These are phyloP conservation scores for Muntiacus reevesi DNA, from an alignment of 2,113 vertebrate genomes.

Conservation along the genomic window DNA sequence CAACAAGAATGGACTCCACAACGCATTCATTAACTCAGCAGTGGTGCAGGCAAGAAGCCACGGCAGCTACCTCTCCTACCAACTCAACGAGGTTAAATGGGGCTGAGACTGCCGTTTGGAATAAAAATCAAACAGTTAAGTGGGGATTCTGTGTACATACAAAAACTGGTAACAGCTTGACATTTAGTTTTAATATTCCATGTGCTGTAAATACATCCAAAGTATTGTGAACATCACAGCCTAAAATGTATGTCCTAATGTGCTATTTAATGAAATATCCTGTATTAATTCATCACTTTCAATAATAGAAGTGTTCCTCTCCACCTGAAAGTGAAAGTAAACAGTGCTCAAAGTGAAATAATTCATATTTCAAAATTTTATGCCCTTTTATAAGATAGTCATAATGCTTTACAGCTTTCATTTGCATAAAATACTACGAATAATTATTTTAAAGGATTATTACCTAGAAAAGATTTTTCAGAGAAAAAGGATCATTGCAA, in stretches of 20 bases:
- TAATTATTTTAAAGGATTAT: slow-evolving; percentile 42
- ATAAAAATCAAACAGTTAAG: background rate
- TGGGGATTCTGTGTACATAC: background rate
- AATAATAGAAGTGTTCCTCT: background rate
- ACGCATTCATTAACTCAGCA: background rate
- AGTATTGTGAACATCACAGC: background rate
- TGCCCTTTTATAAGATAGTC: background rate
- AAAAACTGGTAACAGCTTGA: background rate
- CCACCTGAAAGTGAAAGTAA: slow-evolving; percentile 29
- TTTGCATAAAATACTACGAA: slow-evolving; percentile 17
- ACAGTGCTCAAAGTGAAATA: background rate
- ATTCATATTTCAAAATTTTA: background rate
- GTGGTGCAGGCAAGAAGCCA: background rate
- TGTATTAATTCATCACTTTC: background rate
- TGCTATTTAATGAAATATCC: background rate
- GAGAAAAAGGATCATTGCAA: background rate
- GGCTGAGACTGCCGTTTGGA: background rate
- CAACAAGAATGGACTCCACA: background rate
- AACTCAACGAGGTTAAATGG: background rate
- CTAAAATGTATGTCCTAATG: background rate
- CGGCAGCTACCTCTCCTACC: background rate
- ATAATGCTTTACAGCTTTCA: background rate
- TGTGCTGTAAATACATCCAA: background rate
- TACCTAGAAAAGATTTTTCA: background rate
- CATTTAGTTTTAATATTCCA: slow-evolving; percentile 7